phyloP scores from a whole-genome alignment of 2,797 vertebrate genomes.

The Channa striata region DNA sequence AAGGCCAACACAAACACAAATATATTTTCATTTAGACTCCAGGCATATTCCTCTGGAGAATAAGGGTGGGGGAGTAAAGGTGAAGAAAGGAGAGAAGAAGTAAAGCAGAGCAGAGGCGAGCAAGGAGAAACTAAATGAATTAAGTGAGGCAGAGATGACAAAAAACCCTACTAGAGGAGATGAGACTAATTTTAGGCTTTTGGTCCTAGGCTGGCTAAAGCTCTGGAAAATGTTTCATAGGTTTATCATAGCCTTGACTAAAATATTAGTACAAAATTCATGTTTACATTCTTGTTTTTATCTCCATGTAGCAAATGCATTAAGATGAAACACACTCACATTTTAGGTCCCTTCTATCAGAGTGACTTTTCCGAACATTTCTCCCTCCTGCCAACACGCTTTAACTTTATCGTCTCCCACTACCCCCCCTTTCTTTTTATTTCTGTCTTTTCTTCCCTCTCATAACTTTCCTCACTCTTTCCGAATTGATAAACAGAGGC shows the following conservation, averaged over 20 bases:
- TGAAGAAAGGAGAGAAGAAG: slow-evolving; percentile 58
- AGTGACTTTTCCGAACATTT: slow-evolving; percentile 32
- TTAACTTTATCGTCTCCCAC: slow-evolving; percentile 25
- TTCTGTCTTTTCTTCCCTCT: slow-evolving; percentile 56
- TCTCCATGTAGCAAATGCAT: slow-evolving; percentile 40
- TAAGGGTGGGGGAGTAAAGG: slow-evolving; percentile 46
- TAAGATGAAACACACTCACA: slow-evolving; percentile 42
- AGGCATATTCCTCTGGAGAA: slow-evolving; percentile 70
- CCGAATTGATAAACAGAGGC: slow-evolving; percentile 85
- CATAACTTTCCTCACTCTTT: slow-evolving; percentile 62
- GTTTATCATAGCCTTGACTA: slow-evolving; percentile 57
- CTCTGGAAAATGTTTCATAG: slow-evolving; percentile 69
- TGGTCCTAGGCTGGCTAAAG: slow-evolving; percentile 31
- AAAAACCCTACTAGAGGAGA: slow-evolving; percentile 18
- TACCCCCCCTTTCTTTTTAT: slow-evolving; percentile 13
- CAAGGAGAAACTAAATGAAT: slow-evolving; percentile 45
- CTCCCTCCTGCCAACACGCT: slow-evolving; percentile 34
- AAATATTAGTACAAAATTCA: slow-evolving; percentile 54
- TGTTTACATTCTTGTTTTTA: slow-evolving; percentile 70
- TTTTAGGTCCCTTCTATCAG: slow-evolving; percentile 22
- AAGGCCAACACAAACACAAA: slow-evolving; percentile 80
- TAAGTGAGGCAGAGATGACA: slow-evolving; percentile 37
- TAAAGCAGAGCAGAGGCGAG: slow-evolving; percentile 49
- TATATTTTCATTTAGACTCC: slow-evolving; percentile 79
- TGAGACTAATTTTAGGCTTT: slow-evolving; percentile 42